Base-by-base conservation (phyloP, 2,888 invertebrate genomes). In the Cosmorhoe ocellata region DNA sequence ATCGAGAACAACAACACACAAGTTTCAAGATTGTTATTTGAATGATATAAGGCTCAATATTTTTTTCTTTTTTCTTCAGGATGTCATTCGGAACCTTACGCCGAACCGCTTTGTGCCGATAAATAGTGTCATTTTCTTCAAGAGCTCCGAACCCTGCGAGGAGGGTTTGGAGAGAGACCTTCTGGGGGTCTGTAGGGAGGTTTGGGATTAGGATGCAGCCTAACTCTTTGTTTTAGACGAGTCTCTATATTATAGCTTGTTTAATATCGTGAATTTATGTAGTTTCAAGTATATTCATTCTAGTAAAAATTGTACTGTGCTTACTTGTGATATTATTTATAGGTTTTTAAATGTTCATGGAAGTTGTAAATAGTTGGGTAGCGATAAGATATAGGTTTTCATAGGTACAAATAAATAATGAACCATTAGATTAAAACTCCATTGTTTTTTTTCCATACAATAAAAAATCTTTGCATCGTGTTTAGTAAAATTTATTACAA, bases 131-230 rank as follows among this genome's bases (percentile, higher is more conserved):
- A 13, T 76, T 2, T 84, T 72, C 61, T 86, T 88, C 64, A 74
- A 70, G 55, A 67, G 52, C 1, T 70, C 69, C 37, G 66, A 69
- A 10, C 82, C 84, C 0, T 90, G 89, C 24, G 71, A 74, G 3
- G 74, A 81, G 0, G 89, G 88, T 1, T 79, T 71, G 54, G 70
- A 75, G 47, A 72, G 84, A n/a, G 89, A 90, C 45, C 51, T 76
- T 0, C 58, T 78, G 1, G 89, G 89, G 9, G 65, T 83, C 26
- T 90, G 89, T 52, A 71, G 89, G 33, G 89, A 89, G 57, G 86
- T 89, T 14, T 90, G 89, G 89, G 74, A 77, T 40, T 69, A 45
- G 10, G 5, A 3, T 24, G 24, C 9, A 13, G 14, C 18, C 4
- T 18, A 4, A 18, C 18, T 4, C 18, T 4, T 3, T 18, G 4